These are phyloP conservation scores for Dasysyrphus albostriatus DNA, from an alignment of 2,888 invertebrate genomes.

Conservation along the genomic window DNA sequence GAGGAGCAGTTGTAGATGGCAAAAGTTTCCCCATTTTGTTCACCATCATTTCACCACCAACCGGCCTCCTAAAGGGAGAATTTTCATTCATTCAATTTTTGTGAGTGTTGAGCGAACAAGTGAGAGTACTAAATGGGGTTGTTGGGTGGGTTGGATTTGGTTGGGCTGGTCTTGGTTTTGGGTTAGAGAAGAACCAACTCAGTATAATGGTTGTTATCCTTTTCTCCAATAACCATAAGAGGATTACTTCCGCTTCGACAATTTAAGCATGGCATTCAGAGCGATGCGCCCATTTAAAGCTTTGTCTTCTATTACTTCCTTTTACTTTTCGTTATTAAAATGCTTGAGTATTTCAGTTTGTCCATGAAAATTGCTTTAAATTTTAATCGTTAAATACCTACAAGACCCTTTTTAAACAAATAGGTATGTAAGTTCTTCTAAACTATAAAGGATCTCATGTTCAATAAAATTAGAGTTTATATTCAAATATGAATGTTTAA, in stretches of 20 bases:
- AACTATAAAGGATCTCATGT: not conserved
- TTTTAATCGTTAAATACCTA: not conserved
- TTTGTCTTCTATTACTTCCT: slow-evolving; percentile 30
- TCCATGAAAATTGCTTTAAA: not conserved
- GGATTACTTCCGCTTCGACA: slow-evolving; percentile 71
- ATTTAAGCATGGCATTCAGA: slow-evolving; percentile 56
- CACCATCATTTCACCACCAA: not conserved
- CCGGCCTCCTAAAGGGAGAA: slow-evolving; percentile 2
- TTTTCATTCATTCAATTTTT: slow-evolving; percentile 63
- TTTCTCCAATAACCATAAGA: slow-evolving; percentile 72
- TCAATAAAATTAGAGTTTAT: too few relatives aligned
- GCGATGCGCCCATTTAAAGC: slow-evolving; percentile 57
- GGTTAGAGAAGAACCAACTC: slow-evolving; percentile 26
- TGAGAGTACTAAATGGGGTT: slow-evolving; percentile 48
- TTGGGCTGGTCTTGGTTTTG: not conserved
- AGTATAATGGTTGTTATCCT: slow-evolving; percentile 68
- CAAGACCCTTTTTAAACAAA: not conserved
- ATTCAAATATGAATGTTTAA: too few relatives aligned
- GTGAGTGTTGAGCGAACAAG: slow-evolving; percentile 52
- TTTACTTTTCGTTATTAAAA: slow-evolving; percentile 27
- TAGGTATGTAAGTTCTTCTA: too few relatives aligned
- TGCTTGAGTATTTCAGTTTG: slow-evolving; percentile 11
- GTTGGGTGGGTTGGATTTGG: slow-evolving; percentile 17
- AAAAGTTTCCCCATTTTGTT: slow-evolving; percentile 45
- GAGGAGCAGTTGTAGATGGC: slow-evolving; percentile 10